Conservation (phyloP, 30 jellyfish, hydroid and myxozoan species). For the Hydractinia echinata region DNA sequence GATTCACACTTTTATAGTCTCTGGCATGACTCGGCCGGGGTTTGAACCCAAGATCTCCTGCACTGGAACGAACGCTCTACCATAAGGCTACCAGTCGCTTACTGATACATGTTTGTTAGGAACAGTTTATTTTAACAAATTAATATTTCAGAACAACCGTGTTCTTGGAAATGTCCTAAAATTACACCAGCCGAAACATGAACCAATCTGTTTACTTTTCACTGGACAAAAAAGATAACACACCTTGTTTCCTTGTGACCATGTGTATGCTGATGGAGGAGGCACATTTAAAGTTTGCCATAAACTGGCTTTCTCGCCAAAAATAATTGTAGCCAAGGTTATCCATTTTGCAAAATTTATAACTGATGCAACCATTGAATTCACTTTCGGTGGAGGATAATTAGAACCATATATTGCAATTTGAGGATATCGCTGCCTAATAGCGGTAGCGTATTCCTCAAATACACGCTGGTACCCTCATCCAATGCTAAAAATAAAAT, state of each 20-base stretch:
- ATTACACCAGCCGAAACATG: too few relatives aligned
- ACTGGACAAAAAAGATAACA: neutral
- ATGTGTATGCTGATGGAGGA: slow-evolving; percentile 71
- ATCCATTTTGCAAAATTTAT: slow-evolving; percentile 64
- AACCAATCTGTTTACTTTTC: too few relatives aligned
- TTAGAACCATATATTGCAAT: slow-evolving; percentile 88
- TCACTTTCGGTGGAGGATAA: slow-evolving; percentile 85
- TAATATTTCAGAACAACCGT: too few relatives aligned
- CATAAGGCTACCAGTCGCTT: too few relatives aligned
- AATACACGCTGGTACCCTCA: slow-evolving; percentile 98
- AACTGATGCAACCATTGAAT: slow-evolving; percentile 62
- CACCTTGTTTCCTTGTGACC: slow-evolving; percentile 97
- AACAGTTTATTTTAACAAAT: too few relatives aligned
- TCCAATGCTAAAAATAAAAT: slow-evolving; percentile 74
- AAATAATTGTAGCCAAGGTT: slow-evolving; percentile 49
- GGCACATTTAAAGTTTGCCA: slow-evolving; percentile 64
- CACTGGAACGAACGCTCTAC: too few relatives aligned
- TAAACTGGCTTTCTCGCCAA: slow-evolving; percentile 54
- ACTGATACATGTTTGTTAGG: too few relatives aligned
- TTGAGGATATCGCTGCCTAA: slow-evolving; percentile 97
- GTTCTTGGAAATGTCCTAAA: too few relatives aligned
- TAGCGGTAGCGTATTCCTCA: slow-evolving; percentile 96
- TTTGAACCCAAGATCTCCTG: too few relatives aligned
- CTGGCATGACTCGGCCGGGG: too few relatives aligned
- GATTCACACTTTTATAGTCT: too few relatives aligned